phyloP scores from a whole-genome alignment of 2,888 invertebrate genomes.

The Cataglyphis altisquamis region DNA sequence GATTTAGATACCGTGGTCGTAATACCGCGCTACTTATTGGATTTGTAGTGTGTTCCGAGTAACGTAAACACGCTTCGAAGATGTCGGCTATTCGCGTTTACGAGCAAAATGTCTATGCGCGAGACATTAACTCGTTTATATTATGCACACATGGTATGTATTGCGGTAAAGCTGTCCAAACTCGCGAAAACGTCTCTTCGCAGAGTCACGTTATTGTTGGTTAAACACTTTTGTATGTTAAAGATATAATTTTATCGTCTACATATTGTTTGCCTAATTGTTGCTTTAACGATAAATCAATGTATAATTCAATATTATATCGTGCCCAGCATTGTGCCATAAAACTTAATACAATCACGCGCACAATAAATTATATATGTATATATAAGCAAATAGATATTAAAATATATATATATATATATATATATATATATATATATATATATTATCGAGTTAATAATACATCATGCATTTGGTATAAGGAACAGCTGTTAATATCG shows the following conservation, averaged over 20 bases:
- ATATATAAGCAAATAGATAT: constrained; percentile 9
- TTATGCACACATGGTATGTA: constrained; percentile 19
- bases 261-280: not conserved
- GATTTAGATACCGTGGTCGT: constrained; percentile 20
- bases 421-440: too few species aligned
- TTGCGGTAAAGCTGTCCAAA: constrained; percentile 30
- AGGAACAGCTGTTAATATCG: constrained; percentile 17
- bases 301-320: constrained; percentile 26
- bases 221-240: constrained; percentile 10
- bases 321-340: constrained; percentile 40
- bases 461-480: not conserved
- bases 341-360: constrained; percentile 46
- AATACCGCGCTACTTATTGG: constrained; percentile 39
- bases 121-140: constrained; percentile 31
- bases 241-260: not conserved
- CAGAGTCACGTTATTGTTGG: not conserved
- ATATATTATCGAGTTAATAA: too few species aligned
- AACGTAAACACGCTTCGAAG: constrained; percentile 26
- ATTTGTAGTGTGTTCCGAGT: not conserved
- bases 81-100: constrained; percentile 14
- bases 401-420: not conserved
- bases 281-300: constrained; percentile 16
- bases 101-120: constrained; percentile 29
- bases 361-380: constrained; percentile 30
- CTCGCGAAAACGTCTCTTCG: not conserved